Base-by-base conservation (phyloP, 2,888 invertebrate species). In the Mythimna loreyi region DNA sequence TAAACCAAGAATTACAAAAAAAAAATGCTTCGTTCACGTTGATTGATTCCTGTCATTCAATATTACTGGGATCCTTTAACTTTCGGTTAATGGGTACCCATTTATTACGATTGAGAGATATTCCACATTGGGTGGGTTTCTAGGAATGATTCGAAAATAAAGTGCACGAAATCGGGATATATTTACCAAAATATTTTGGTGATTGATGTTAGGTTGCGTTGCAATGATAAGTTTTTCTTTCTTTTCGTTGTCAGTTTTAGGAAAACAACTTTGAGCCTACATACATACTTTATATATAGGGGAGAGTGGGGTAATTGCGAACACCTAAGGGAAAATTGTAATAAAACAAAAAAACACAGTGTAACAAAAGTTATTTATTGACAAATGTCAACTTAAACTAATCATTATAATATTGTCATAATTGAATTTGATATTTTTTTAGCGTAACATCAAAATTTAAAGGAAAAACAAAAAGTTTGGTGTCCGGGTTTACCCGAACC, bases 51-150 rank as follows among this genome's bases (percentile, higher is more conserved):
- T 83, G 85, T 77, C 86, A 82, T 85, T 85, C 66, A 55, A 61
- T 23, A 53, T 84, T 45, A 66, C 19, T 36, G 56, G 33, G 47
- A 73, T 79, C 58, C 73, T 67, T 73, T 67, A 69, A 71, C 76
- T 75, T 67, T 28, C 65, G 40, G 68, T 76, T 89, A 91, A 91
- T 88, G 86, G 82, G 80, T 56, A 1, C 78, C 75, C 85, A 90
- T 91, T 91, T 84, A 40, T 84, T 63, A 81, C 86, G 80, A 89
- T 85, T 72, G 56, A 78, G 56, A 70, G 72, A 75, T 80, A 83
- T 77, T 60, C 61, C 28, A 45, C 63, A 71, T 62, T 79, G 87
- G 87, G 87, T 87, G 86, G 88, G 79, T 87, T 89, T 86, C 87
- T 83, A 73, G 72, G 87, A 88, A 89, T 72, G 71, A 74, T 67